A percentile compares a stretch with the other conserved stretches of the same genome.
Conservation (phyloP, 1,140 invertebrate species). For the Akabosia matsudoensis region DNA sequence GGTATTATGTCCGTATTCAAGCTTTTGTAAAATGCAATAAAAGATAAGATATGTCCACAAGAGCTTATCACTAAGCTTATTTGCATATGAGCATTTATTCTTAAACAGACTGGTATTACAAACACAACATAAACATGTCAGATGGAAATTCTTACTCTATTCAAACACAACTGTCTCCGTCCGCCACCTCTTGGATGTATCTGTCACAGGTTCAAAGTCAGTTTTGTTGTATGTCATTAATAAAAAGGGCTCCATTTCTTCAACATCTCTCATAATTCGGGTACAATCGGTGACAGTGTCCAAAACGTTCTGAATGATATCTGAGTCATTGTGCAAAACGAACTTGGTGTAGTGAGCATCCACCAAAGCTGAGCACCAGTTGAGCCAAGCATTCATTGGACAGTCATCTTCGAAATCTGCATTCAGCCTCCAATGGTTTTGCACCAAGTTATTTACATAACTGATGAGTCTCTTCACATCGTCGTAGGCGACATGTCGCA, state of each 20-base stretch:
- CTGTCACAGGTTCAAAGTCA: slow-evolving; percentile 29
- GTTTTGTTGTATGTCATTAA: slow-evolving; percentile 34
- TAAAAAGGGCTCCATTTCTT: slow-evolving; percentile 37
- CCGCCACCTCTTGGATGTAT: slow-evolving; percentile 19
- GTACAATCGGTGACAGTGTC: slow-evolving; percentile 31
- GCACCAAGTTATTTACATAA: slow-evolving; percentile 19
- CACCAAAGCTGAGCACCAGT: slow-evolving; percentile 33
- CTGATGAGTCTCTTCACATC: slow-evolving; percentile 20
- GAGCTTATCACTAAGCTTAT: too few relatives aligned
- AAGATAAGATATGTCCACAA: too few relatives aligned
- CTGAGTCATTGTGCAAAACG: slow-evolving; percentile 37
- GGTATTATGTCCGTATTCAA: too few relatives aligned
- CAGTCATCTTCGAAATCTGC: background rate
- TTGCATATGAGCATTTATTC: too few relatives aligned
- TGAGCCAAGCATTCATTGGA: slow-evolving; percentile 10
- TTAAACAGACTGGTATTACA: background rate
- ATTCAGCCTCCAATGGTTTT: slow-evolving; percentile 16
- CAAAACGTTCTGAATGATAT: slow-evolving; percentile 29
- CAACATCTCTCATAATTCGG: slow-evolving; percentile 30
- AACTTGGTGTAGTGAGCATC: slow-evolving; percentile 44
- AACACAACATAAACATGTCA: background rate
- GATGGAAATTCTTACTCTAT: slow-evolving; percentile 24
- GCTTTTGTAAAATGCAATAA: too few relatives aligned
- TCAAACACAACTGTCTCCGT: slow-evolving; percentile 39
- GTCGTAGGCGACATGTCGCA: slow-evolving; percentile 25